Base-by-base conservation (phyloP, 2,888 invertebrate genomes). In the Girardia tigrina region DNA sequence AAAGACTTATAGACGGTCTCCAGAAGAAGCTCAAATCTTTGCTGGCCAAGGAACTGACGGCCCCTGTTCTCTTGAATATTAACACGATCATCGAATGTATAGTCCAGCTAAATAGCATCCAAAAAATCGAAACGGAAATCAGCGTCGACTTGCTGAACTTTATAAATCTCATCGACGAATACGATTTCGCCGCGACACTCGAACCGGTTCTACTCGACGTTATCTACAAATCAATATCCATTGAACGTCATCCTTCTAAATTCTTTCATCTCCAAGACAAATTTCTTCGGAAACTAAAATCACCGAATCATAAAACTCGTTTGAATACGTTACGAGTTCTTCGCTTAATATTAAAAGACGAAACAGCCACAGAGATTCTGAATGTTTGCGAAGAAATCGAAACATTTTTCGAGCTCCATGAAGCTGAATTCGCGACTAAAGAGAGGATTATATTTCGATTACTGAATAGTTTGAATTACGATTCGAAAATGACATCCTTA, bases 381-480 rank as follows among this genome's bases (percentile, higher is more conserved):
- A 56, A 56, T 56, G 23, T 56, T n/a, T 56, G 56, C 23, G 56
- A 56, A 8, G 56, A 56, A 56, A 56, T 56, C n/a, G 56, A 56
- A 16, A 56, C 4, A 12, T 16, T 56, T 4, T 56, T 12, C n/a
- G 56, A 56, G n/a, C n/a, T 56, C 4, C 56, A 56, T 56, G 56
- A 56, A 56, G 23, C 56, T 8, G 56, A 56, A 56, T 56, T 56
- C 6, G 56, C 23, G 56, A 56, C n/a, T 20, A 56, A 56, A 56
- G 56, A 56, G 23, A 56, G 56, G 23, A 56, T 4, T n/a, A 23
- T 56, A 8, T 20, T 56, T 16, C n/a, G 23, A 20, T 56, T 56
- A 4, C 4, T 56, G 56, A 56, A 56, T n/a, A 16, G n/a, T 6
- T 20, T 56, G 2, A 2, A 6, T 12, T 56, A 8, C 23, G 2